phyloP scores from a whole-genome alignment of 30 jellyfish, hydroid and myxozoan genomes.

The Turritopsis rubra region DNA sequence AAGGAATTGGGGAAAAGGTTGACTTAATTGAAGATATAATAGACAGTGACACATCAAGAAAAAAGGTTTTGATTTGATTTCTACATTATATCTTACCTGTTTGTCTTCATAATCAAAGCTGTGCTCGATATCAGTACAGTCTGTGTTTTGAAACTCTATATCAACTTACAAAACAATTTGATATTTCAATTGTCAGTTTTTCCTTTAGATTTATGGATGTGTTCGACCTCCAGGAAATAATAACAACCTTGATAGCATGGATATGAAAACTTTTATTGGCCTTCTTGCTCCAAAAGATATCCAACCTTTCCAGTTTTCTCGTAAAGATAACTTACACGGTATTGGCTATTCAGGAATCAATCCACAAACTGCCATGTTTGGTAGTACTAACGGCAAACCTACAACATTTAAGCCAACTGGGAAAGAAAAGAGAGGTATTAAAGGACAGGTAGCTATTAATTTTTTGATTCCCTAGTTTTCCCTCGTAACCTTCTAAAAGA shows the following conservation, averaged over 20 bases:
- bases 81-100: background rate
- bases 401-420: conserved; percentile 92
- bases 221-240: background rate
- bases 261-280: conserved; percentile 8
- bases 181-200: background rate
- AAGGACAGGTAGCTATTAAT: conserved; percentile 66
- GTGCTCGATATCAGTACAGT: too few relatives aligned
- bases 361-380: conserved; percentile 60
- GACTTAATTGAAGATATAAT: background rate
- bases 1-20: conserved; percentile 92
- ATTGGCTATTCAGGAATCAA: conserved; percentile 92
- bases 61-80: background rate
- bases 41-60: background rate
- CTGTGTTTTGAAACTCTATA: too few relatives aligned
- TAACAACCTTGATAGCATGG: conserved; percentile 7
- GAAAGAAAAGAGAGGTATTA: conserved; percentile 80
- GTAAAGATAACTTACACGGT: conserved; percentile 85
- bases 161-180: too few relatives aligned
- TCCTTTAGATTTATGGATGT: conserved; percentile 22
- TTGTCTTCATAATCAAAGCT: too few relatives aligned
- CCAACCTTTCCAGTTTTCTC: conserved; percentile 58
- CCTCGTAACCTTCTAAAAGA: too few relatives aligned
- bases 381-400: conserved; percentile 42
- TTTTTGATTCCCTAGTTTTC: background rate
- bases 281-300: conserved; percentile 95